These are phyloP conservation scores for Aphelenchoides fujianensis DNA, from an alignment of 1,140 invertebrate genomes.

Conservation along the genomic window DNA sequence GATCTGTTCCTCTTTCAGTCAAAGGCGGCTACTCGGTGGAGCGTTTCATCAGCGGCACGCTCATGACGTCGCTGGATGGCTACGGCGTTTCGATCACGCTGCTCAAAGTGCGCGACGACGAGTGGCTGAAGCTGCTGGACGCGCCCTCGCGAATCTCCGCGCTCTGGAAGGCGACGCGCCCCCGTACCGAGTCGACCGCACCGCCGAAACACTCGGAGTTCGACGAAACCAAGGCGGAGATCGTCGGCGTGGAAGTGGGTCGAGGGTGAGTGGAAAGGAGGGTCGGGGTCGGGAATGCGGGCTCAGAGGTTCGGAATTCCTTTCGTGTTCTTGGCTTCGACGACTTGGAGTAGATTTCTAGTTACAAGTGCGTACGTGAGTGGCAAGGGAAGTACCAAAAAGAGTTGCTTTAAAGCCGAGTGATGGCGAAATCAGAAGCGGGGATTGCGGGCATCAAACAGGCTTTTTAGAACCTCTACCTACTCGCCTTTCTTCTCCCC, in stretches of 20 bases:
- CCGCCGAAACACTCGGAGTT: slow-evolving; percentile 6
- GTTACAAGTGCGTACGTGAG: too few relatives aligned
- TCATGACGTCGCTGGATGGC: slow-evolving; percentile 80
- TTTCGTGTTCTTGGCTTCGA: too few relatives aligned
- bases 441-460: too few relatives aligned
- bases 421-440: too few relatives aligned
- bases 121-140: slow-evolving; percentile 43
- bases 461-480: too few relatives aligned
- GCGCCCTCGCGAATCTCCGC: slow-evolving; percentile 10
- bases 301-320: too few relatives aligned
- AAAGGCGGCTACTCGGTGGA: slow-evolving; percentile 67
- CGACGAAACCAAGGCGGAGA: slow-evolving; percentile 15
- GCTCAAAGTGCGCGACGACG: slow-evolving; percentile 65
- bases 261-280: too few relatives aligned
- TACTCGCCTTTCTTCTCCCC: too few relatives aligned
- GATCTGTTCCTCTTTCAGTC: slow-evolving; percentile 63
- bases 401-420: too few relatives aligned
- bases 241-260: slow-evolving; percentile 2
- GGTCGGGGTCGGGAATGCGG: background rate
- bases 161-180: slow-evolving; percentile 13
- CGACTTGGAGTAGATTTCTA: background rate
- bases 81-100: slow-evolving; percentile 75
- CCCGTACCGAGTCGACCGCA: background rate
- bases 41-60: slow-evolving; percentile 71
- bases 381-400: too few relatives aligned